Base-by-base conservation (phyloP, 2,113 vertebrate genomes). In the Crocuta crocuta region DNA sequence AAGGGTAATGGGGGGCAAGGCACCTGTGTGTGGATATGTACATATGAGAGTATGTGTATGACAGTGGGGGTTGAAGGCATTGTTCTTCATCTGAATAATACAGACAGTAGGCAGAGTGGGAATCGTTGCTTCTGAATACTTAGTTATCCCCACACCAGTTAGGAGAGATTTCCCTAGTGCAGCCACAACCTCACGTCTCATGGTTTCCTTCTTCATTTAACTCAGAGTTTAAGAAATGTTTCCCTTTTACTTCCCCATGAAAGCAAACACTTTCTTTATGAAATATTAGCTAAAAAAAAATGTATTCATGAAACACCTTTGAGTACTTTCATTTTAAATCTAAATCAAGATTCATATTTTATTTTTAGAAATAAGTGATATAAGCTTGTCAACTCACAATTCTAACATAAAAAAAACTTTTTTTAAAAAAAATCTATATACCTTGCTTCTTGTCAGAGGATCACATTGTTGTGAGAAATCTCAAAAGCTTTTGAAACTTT, bases 281-380 rank as follows among this genome's bases (percentile, higher is more conserved):
- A 66, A 86, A 82, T 45, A 63, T 8, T 65, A 31, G 66, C 4
- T 39, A 3, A 39, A 35, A 81, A 71, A 65, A 5, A 9, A 43
- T 2, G 31, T 50, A 35, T 8, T 16, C 11, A 10, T 50, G 50
- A 83, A 85, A 74, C 31, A 13, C 31, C n/a, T 87, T 70, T 73
- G 68, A 24, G 31, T 84, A 84, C 12, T 87, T 84, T 76, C 9
- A 7, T 85, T 94, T 94, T 12, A 93, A 94, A 91, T 55, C 21
- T 61, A 94, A 92, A 45, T 65, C 9, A 35, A 95, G 28, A 76
- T 76, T 58, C 15, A 83, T 82, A 74, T 90, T 66, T 96, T 82
- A 86, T 71, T 66, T 68, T 80, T 84, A 87, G 80, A 94, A 92
- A 81, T 86, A 86, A 58, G 16, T 74, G n/a, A 76, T 53, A 68